Evolutionary conservation across 2,797 vertebrate genomes (phyloP), one percentile per base, ranked within the genome.

Genomic region (Lacerta viridis): DNA sequence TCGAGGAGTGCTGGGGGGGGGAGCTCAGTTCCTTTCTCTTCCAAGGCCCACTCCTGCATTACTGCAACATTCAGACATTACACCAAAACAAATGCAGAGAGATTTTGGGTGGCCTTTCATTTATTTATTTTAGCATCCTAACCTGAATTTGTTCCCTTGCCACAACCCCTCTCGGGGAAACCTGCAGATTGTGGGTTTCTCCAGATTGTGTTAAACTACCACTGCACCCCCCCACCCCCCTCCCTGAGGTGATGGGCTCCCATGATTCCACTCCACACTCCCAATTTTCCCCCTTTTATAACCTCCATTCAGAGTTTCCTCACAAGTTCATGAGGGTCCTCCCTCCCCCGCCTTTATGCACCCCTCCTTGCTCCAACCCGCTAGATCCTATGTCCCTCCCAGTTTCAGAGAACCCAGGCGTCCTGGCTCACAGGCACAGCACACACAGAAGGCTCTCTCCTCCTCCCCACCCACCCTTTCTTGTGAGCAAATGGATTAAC

Each of bases 371-470:
- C 1, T 36, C 29, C 41, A n/a, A 46, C 13, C 43, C 23, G 1
- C 7, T 29, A 33, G 83, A 61, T 50, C 71, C 71, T 13, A 33
- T 46, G 10, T 20, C 2, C 9, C n/a, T 17, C 27, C 10, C 17
- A 10, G 7, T n/a, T 13, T 18, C 77, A 55, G 77, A 36, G 36
- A n/a, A 0, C 33, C 61, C 13, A 25, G 76, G 25, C 43, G 15
- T n/a, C 76, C 76, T 29, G 27, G 76, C 25, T 76, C 7, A 7
- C 33, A 36, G 15, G 18, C 33, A 3, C 7, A 9, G 23, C 11
- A 20, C 1, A 7, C 7, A 11, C 9, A 18, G 13, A 13, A 7
- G 3, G 0, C 13, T n/a, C n/a, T 18, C 33, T 1, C 50, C 7
- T 41, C 50, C 7, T 41, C 25, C 41, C 8, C 13, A 3, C 33